phyloP scores from a whole-genome alignment of 1,140 invertebrate genomes.

The Carcinoscorpius rotundicauda region DNA sequence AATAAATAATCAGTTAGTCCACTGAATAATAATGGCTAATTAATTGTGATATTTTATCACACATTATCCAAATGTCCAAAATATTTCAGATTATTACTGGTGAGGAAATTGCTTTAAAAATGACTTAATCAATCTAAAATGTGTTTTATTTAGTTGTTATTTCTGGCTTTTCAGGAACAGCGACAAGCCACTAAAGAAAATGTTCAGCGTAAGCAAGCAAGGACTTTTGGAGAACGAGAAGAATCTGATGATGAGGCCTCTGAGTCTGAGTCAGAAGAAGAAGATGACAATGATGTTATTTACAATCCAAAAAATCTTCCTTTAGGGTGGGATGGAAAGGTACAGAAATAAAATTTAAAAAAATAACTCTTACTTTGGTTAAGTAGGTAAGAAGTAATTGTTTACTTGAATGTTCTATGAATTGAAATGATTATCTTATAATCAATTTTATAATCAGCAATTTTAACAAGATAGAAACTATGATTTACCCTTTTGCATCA shows the following conservation, averaged over 20 bases:
- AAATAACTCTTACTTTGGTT: background rate
- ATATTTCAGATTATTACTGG: no score
- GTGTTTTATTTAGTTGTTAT: slow-evolving; percentile 9
- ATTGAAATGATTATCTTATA: no score
- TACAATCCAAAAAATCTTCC: slow-evolving; percentile 99
- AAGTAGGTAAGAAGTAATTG: background rate
- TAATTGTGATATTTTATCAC: no score
- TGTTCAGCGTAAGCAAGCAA: slow-evolving; percentile 93
- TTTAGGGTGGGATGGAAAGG: slow-evolving; percentile 98
- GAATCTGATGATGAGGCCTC: slow-evolving; percentile 80
- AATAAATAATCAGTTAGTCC: no score
- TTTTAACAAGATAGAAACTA: no score
- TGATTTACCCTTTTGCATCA: no score
- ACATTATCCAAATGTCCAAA: no score
- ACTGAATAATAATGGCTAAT: no score
- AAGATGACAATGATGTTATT: slow-evolving; percentile 70
- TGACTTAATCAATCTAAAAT: slow-evolving; percentile 3
- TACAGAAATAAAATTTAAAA: slow-evolving; percentile 26
- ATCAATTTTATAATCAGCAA: no score
- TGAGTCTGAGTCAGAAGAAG: slow-evolving; percentile 68
- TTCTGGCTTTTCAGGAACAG: slow-evolving; percentile 44
- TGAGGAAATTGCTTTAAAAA: background rate
- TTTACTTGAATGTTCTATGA: background rate
- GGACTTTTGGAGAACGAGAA: slow-evolving; percentile 85
- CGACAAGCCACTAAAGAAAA: slow-evolving; percentile 90